Evolutionary conservation across 2,113 vertebrate species (phyloP), one percentile per base, ranked within the genome.

Genomic region (Bos javanicus): DNA sequence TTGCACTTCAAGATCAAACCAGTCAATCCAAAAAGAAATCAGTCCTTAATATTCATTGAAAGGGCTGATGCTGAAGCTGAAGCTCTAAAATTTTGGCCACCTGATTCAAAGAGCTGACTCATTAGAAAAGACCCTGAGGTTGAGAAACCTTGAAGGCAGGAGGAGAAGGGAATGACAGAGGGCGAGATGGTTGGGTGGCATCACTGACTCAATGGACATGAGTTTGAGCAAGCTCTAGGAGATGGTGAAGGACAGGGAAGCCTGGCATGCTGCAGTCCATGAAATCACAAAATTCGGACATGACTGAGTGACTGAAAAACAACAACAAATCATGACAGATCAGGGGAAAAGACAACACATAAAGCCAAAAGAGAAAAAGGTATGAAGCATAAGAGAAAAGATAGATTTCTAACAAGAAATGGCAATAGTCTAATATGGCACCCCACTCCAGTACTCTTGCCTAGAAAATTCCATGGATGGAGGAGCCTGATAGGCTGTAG

Each of bases 271-370:
- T 71, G 19, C n/a, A 71, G 67, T 39, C n/a, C 19, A 71, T 71
- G 67, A 71, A 10, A 1, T 23, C 67, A 71, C n/a, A 71, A 11
- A 39, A 39, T 71, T 39, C 2, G 1, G 1, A 71, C 67, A 39
- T 23, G 36, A 71, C 9, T 71, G 67, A 71, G 67, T 39, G 67
- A 71, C 19, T 64, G 62, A 71, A 23, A 4, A 39, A 36, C 33
- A 71, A 36, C 9, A 71, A 39, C 19, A 71, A 71, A 71, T 36
- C 5, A 0, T 48, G 48, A 78, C 5, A 48, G 14, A 71, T 60
- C 52, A 91, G 50, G 86, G 28, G 84, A 19, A 88, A 91, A 74
- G 17, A 54, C 19, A 76, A 14, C 13, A 57, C 6, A 26, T 16
- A 80, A 94, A 92, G 3, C 25, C 46, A 36, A 94, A 74, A 71